A percentile compares a stretch with the other conserved stretches of the same genome.
These are phyloP conservation scores for Bellardia bayeri DNA, from an alignment of 2,888 invertebrate genomes.

Conservation along the genomic window DNA sequence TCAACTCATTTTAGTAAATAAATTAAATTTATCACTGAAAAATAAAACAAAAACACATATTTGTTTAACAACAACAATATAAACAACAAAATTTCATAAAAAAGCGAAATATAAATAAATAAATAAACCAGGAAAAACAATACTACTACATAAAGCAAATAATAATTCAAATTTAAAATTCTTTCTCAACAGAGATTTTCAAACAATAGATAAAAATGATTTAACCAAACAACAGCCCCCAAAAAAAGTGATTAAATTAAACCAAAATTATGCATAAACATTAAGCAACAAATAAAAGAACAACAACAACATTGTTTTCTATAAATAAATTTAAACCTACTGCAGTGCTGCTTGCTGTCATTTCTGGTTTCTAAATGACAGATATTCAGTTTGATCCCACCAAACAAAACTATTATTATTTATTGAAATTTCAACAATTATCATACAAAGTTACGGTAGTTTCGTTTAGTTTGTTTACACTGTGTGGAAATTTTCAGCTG, in stretches of 20 bases:
- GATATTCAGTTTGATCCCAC: conserved; percentile 75
- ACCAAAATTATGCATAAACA: conserved; percentile 82
- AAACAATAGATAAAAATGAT: conserved; percentile 47
- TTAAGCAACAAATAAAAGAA: conserved; percentile 70
- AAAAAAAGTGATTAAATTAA: conserved; percentile 78
- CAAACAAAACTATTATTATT: background rate
- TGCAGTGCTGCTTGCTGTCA: background rate
- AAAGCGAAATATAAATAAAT: conserved; percentile 3
- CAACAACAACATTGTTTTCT: too few species aligned
- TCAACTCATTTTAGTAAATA: conserved; percentile 31
- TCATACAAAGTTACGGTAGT: background rate
- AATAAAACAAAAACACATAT: background rate
- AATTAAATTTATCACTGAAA: conserved; percentile 24
- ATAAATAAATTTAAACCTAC: too few species aligned
- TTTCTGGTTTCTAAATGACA: conserved; percentile 69
- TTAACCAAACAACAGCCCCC: background rate
- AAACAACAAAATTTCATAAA: background rate
- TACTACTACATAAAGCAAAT: background rate
- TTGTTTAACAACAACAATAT: background rate
- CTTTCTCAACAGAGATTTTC: conserved; percentile 4
- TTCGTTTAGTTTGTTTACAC: background rate
- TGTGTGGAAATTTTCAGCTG: background rate
- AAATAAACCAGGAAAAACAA: conserved; percentile 4
- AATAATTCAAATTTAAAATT: conserved; percentile 9
- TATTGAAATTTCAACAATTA: background rate